Base-by-base conservation (phyloP, 2,113 vertebrate species). In the Sinocyclocheilus rhinocerous region DNA sequence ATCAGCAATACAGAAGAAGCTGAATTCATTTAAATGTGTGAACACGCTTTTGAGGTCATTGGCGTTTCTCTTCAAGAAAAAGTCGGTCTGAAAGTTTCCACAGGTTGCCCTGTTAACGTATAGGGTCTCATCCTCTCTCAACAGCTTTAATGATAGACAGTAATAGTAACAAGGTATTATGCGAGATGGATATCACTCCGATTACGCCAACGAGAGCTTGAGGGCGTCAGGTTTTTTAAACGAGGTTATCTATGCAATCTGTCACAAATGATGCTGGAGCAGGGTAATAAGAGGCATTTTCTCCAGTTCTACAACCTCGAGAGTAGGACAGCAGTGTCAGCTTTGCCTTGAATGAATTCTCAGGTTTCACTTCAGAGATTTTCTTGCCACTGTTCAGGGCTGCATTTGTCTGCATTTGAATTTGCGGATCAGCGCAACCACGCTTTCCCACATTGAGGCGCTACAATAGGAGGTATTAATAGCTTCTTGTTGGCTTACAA, bases 131-230 rank as follows among this genome's bases (percentile, higher is more conserved):
- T 95, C 59, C n/a, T 50, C 59, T 85, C 90, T 89, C 57, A 18
- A 86, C 93, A 48, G 33, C 70, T 94, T 84, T 92, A 91, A 88
- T 90, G 93, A 91, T 94, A 92, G 90, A 26, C 83, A 92, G 93
- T 95, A 94, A 81, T 91, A 93, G 93, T 95, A 94, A 82, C 91
- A 92, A 91, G 91, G 90, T 88, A 87, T 94, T 91, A 85, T 90
- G 93, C 90, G 89, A 93, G 94, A 95, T 82, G 6, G 92, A 91
- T 93, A 95, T 94, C 93, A 92, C 93, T 95, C 92, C 90, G 83
- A 92, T 91, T 92, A 92, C 91, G 90, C 93, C 95, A 92, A 89
- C 92, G 91, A 94, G 91, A 90, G 88, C 90, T 88, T 91, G 89
- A 88, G 94, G 92, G 89, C 92, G 91, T 88, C 90, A 91, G 91